Conservation (phyloP, 2,113 vertebrate species). For the Alces alces region DNA sequence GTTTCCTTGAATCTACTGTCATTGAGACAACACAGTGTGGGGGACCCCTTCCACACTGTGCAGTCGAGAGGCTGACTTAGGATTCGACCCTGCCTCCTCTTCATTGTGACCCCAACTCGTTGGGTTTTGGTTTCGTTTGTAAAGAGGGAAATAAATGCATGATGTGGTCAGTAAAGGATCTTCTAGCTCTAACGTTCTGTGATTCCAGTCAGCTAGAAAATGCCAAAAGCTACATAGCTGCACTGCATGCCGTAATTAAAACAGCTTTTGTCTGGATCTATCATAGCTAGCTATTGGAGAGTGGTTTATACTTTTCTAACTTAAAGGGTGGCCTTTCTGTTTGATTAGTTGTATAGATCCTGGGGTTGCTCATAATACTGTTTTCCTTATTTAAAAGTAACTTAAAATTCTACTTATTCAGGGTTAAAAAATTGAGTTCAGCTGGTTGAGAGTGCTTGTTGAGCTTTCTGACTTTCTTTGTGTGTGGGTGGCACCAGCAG, state of each 20-base stretch:
- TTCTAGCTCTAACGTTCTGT: neutral
- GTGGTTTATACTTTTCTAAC: conserved; percentile 25
- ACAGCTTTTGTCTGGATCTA: neutral
- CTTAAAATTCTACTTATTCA: neutral
- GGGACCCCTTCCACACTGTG: neutral
- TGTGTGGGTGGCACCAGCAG: neutral
- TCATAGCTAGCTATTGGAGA: conserved; percentile 37
- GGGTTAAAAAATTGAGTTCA: conserved; percentile 21
- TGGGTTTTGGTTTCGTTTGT: neutral
- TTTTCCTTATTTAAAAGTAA: conserved; percentile 49
- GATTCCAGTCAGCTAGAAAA: conserved; percentile 7
- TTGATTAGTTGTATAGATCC: conserved; percentile 32
- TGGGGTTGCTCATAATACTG: neutral
- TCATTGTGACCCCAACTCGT: neutral
- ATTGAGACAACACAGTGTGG: neutral
- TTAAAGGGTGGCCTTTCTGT: neutral
- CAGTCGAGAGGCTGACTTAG: neutral
- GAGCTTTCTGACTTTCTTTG: neutral
- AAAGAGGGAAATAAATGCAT: neutral
- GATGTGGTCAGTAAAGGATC: neutral
- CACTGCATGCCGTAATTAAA: conserved; percentile 40
- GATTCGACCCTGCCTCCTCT: neutral
- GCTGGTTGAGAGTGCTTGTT: neutral
- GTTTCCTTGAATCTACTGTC: neutral
- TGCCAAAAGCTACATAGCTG: neutral